Conservation (phyloP, 1,140 invertebrate species). For the Cyphomyrmex costatus region DNA sequence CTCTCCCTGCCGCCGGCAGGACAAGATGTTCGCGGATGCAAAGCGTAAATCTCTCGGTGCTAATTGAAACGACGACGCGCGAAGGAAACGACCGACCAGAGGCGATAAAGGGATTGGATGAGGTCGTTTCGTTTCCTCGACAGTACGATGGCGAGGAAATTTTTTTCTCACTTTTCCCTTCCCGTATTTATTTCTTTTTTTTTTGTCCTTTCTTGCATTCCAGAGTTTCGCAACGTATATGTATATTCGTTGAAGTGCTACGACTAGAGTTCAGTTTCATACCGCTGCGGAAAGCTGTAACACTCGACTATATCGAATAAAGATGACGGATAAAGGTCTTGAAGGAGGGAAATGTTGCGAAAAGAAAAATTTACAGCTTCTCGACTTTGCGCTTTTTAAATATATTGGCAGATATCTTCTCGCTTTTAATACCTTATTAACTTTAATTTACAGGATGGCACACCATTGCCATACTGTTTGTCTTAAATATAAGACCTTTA, state of each 20-base stretch:
- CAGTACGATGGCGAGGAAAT: constrained; percentile 20
- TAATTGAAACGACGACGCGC: constrained; percentile 76
- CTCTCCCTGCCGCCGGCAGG: constrained; percentile 28
- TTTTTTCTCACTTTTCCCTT: constrained; percentile 25
- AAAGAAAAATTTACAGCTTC: not conserved
- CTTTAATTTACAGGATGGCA: not conserved
- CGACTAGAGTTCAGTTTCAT: constrained; percentile 30
- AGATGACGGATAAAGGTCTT: not conserved
- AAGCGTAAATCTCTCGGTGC: constrained; percentile 72
- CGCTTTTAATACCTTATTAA: not conserved
- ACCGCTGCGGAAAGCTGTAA: constrained; percentile 20
- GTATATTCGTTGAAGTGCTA: constrained; percentile 45
- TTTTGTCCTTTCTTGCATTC: constrained; percentile 26
- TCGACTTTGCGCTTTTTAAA: constrained; percentile 1
- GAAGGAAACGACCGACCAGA: constrained; percentile 64
- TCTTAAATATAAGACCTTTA: no score
- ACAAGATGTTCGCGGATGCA: constrained; percentile 71
- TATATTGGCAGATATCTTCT: constrained; percentile 10
- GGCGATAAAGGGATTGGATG: not conserved
- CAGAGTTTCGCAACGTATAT: constrained; percentile 30
- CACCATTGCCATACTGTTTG: no score
- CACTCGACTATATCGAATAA: constrained; percentile 23
- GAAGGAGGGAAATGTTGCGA: not conserved
- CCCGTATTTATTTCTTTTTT: constrained; percentile 21
- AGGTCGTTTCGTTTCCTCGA: constrained; percentile 34